Percentiles rank a stretch among this genome's conserved stretches.
Evolutionary conservation across 2,113 vertebrate species (phyloP).

Genomic region (Passerina amoena): DNA sequence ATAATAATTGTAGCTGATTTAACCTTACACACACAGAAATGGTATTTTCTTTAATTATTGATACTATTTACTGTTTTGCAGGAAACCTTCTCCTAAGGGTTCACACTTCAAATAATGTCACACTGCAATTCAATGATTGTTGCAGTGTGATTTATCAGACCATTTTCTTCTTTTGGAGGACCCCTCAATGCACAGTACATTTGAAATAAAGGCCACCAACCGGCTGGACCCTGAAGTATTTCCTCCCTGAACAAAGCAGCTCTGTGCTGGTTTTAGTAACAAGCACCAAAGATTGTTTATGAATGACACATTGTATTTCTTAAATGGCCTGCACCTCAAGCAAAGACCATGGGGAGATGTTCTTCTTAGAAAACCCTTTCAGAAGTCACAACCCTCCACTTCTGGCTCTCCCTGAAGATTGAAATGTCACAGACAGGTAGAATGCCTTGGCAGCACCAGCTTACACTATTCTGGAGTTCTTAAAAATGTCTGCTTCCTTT

Average conservation of each 20-base stretch:
- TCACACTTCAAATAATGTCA: neutral
- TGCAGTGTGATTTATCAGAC: neutral
- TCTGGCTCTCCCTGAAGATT: neutral
- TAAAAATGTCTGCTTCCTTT: neutral
- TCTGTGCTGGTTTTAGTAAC: neutral
- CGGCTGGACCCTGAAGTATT: neutral
- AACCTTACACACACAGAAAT: neutral
- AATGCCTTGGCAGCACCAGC: neutral
- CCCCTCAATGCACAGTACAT: neutral
- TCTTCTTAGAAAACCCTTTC: neutral
- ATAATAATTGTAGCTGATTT: neutral
- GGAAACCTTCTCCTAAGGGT: neutral
- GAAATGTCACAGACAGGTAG: neutral
- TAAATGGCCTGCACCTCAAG: neutral
- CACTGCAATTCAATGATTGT: neutral
- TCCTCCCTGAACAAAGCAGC: neutral
- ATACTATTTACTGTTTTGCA: neutral
- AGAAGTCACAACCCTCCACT: neutral
- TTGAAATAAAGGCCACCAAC: neutral
- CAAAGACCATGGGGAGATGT: neutral
- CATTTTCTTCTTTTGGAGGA: neutral
- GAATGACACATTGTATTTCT: neutral
- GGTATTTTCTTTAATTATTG: neutral
- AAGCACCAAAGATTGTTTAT: neutral
- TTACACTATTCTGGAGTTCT: neutral